Percentiles rank a stretch among this genome's conserved stretches.
Conservation (phyloP, 1,140 invertebrate genomes). For the Apis dorsata region DNA sequence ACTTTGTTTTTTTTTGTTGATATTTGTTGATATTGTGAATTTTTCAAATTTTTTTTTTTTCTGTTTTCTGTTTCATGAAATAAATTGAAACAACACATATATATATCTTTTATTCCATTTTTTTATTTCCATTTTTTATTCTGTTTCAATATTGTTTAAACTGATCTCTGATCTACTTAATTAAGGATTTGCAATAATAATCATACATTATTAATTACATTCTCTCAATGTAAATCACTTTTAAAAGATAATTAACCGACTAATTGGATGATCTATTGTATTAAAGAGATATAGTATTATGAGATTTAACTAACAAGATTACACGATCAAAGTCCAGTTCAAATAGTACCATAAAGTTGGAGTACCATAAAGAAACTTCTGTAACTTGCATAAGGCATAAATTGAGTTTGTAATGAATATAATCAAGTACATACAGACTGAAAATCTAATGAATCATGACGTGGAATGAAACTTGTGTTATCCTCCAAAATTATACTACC, state of each 20-base stretch:
- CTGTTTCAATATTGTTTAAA: neutral
- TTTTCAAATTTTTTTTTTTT: neutral
- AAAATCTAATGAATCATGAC: neutral
- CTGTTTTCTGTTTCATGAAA: neutral
- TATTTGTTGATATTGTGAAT: neutral
- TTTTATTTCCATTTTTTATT: neutral
- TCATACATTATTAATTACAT: neutral
- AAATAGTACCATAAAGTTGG: neutral
- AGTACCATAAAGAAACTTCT: neutral
- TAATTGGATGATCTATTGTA: neutral
- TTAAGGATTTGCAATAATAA: no score
- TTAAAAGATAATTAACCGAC: neutral
- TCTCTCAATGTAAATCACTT: neutral
- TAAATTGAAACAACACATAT: neutral
- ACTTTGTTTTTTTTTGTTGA: neutral
- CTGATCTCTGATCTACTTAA: no score
- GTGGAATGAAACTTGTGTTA: neutral
- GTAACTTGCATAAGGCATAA: neutral
- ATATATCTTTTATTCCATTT: neutral
- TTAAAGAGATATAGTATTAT: neutral
- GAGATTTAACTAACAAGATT: conserved; percentile 16
- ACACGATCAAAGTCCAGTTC: conserved; percentile 6
- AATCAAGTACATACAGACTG: neutral
- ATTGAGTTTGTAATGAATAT: neutral
- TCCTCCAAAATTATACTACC: neutral